These are phyloP conservation scores for Aphelenchoides bicaudatus DNA, from an alignment of 2,888 invertebrate genomes.

Conservation along the genomic window DNA sequence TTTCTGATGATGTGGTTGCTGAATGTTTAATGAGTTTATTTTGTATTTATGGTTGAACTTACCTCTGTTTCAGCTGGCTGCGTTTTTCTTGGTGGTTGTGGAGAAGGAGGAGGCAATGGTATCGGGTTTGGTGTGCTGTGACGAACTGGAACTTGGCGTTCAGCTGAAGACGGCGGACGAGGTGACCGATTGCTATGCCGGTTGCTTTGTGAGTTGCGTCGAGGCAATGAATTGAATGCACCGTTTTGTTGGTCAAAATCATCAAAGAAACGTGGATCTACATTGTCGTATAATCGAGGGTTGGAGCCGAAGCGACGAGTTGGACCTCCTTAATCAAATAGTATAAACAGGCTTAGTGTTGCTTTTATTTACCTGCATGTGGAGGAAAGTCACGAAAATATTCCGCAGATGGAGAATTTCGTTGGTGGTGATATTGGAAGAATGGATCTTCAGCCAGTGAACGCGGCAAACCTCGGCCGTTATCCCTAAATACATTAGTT, in stretches of 20 bases:
- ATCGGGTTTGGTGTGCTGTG: conserved; percentile 19
- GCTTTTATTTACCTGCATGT: no score
- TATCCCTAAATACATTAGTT: conserved; percentile 21
- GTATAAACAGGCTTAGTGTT: no score
- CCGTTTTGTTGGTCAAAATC: conserved; percentile 26
- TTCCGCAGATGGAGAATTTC: conserved; percentile 23
- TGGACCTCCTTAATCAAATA: conserved; percentile 21
- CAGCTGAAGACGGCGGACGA: conserved; percentile 27
- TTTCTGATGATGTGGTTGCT: no score
- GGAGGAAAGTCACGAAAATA: conserved; percentile 23
- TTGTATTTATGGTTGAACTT: not conserved
- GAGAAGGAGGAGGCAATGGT: conserved; percentile 14
- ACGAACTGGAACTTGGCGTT: conserved; percentile 32
- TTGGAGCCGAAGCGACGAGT: conserved; percentile 34
- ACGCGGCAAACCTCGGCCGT: conserved; percentile 28
- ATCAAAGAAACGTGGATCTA: conserved; percentile 21
- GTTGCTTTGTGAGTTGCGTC: conserved; percentile 23
- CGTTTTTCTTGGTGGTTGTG: conserved; percentile 9
- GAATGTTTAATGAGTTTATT: no score
- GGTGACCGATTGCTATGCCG: no score
- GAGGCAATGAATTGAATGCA: conserved; percentile 26
- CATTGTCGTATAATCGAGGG: conserved; percentile 28
- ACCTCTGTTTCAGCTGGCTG: not conserved
- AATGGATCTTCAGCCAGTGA: conserved; percentile 35
- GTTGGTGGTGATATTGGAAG: conserved; percentile 26